Conservation (phyloP, 2,888 invertebrate genomes). For the Drosophila kuntzei region DNA sequence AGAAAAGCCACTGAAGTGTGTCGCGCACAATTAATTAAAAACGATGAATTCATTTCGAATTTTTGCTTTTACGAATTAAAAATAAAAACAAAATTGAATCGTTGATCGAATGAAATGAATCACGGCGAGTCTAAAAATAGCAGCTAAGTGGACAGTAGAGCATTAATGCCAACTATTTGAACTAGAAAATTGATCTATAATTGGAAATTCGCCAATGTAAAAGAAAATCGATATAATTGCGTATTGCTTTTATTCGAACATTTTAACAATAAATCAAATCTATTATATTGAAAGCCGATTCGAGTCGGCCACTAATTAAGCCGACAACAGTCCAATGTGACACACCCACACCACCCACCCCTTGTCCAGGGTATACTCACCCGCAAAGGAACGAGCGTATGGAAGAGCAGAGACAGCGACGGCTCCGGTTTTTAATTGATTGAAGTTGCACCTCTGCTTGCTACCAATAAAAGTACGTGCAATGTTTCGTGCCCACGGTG, state of each 20-base stretch:
- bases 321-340: neutral
- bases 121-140: slow-evolving; percentile 50
- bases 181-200: slow-evolving; percentile 69
- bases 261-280: slow-evolving; percentile 31
- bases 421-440: slow-evolving; percentile 42
- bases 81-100: slow-evolving; percentile 24
- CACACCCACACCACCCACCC: slow-evolving; percentile 27
- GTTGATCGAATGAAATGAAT: slow-evolving; percentile 45
- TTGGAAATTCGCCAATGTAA: slow-evolving; percentile 66
- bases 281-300: slow-evolving; percentile 19
- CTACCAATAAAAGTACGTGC: slow-evolving; percentile 40
- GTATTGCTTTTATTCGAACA: neutral
- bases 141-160: slow-evolving; percentile 36
- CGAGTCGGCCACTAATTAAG: slow-evolving; percentile 5
- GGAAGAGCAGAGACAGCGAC: slow-evolving; percentile 41
- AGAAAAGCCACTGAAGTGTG: slow-evolving; percentile 72
- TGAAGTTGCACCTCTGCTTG: slow-evolving; percentile 41
- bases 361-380: slow-evolving; percentile 48
- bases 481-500: slow-evolving; percentile 68
- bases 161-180: slow-evolving; percentile 63
- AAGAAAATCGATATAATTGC: slow-evolving; percentile 22
- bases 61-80: slow-evolving; percentile 18
- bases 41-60: slow-evolving; percentile 61
- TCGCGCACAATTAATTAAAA: slow-evolving; percentile 71
- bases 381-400: slow-evolving; percentile 56